phyloP scores from a whole-genome alignment of 2,888 invertebrate species.

The Argyresthia goedartella region DNA sequence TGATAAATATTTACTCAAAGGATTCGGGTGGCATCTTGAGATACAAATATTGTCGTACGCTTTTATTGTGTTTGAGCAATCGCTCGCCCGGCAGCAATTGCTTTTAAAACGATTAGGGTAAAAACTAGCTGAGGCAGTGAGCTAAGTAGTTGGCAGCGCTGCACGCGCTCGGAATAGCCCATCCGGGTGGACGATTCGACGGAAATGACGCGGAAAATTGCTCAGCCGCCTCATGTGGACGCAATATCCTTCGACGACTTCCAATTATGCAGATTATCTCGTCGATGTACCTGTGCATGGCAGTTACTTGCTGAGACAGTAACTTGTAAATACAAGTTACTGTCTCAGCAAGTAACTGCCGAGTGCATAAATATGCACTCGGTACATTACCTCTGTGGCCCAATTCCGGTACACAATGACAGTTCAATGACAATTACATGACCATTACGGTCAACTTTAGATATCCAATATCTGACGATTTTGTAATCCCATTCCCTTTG shows the following conservation, averaged over 20 bases:
- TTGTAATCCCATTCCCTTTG: too few species aligned
- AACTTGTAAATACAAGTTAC: slow-evolving; percentile 17
- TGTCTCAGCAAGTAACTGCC: slow-evolving; percentile 6
- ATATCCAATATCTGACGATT: too few species aligned
- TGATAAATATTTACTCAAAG: not conserved
- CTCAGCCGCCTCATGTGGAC: slow-evolving; percentile 57
- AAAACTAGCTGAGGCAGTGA: not conserved
- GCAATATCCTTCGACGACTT: slow-evolving; percentile 57
- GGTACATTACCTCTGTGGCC: too few species aligned
- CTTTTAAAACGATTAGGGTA: not conserved
- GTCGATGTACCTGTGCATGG: slow-evolving; percentile 44
- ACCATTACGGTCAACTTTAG: too few species aligned
- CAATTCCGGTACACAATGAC: too few species aligned
- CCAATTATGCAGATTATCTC: slow-evolving; percentile 68
- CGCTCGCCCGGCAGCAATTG: too few species aligned
- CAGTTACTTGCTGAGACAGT: slow-evolving; percentile 21
- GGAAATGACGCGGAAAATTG: slow-evolving; percentile 71
- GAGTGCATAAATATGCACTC: not conserved
- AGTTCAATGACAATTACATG: too few species aligned
- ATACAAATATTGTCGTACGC: too few species aligned
- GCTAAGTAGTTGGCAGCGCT: slow-evolving; percentile 15
- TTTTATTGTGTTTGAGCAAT: too few species aligned
- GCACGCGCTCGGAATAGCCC: slow-evolving; percentile 33
- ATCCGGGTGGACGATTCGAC: slow-evolving; percentile 47
- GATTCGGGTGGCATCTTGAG: not conserved